Evolutionary conservation across 2,797 vertebrate genomes (phyloP).

Genomic region (Microctenopoma steveboyesi): DNA sequence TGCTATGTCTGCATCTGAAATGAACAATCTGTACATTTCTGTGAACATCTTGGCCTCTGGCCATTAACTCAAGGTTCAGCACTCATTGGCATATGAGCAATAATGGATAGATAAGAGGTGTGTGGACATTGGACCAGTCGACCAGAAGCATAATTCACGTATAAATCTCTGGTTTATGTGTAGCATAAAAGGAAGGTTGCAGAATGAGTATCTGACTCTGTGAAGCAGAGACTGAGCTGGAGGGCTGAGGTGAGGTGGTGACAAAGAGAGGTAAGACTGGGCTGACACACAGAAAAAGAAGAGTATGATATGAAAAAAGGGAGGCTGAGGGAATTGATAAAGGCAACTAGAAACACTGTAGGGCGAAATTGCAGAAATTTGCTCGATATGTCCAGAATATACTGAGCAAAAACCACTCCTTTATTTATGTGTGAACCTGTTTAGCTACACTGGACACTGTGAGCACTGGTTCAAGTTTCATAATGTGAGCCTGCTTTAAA

Average conservation of each 20-base stretch:
- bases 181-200: conserved; percentile 39
- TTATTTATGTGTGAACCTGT: conserved; percentile 29
- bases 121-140: conserved; percentile 43
- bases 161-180: conserved; percentile 63
- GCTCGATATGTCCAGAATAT: conserved; percentile 45
- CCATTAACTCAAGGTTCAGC: conserved; percentile 20
- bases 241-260: conserved; percentile 30
- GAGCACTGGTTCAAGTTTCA: no score
- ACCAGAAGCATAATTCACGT: conserved; percentile 53
- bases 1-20: conserved; percentile 9
- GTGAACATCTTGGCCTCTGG: conserved; percentile 19
- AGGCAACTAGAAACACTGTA: conserved; percentile 37
- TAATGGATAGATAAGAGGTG: conserved; percentile 58
- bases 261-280: conserved; percentile 5
- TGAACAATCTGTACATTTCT: conserved; percentile 34
- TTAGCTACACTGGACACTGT: no score
- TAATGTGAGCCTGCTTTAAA: no score
- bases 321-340: conserved; percentile 23
- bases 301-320: conserved; percentile 39
- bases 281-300: conserved; percentile 4
- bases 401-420: conserved; percentile 32
- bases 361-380: conserved; percentile 45
- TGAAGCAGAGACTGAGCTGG: conserved; percentile 58
- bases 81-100: conserved; percentile 30
- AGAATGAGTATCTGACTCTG: conserved; percentile 50